Conservation (phyloP, 2,797 vertebrate genomes). For the Pangasius djambal region DNA sequence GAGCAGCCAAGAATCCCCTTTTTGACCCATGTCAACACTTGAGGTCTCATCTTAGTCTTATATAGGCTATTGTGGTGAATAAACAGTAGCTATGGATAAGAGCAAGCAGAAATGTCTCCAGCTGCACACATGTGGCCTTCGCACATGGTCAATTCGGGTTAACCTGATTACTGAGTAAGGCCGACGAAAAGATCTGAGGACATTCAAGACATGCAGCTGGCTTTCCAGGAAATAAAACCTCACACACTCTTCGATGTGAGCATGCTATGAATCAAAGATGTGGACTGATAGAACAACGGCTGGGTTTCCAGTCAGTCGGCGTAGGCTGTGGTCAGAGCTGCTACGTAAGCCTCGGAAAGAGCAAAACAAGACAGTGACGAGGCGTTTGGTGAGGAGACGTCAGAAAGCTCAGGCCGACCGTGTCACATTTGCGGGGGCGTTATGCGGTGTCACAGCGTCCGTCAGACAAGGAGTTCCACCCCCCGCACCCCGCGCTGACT, state of each 20-base stretch:
- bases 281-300: constrained; percentile 16
- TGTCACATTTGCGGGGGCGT: constrained; percentile 28
- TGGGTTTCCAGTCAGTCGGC: constrained; percentile 24
- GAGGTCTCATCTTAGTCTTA: background rate
- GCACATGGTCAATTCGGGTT: background rate
- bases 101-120: background rate
- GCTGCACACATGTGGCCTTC: constrained; percentile 14
- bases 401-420: constrained; percentile 24
- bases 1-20: background rate
- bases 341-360: background rate
- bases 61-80: background rate
- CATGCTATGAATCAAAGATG: constrained; percentile 14
- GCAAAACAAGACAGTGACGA: constrained; percentile 24
- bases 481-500: constrained; percentile 39
- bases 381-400: constrained; percentile 24
- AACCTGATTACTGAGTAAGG: constrained; percentile 23
- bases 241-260: background rate
- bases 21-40: constrained; percentile 2
- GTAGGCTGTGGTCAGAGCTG: constrained; percentile 35
- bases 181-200: constrained; percentile 11
- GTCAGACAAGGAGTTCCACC: constrained; percentile 47
- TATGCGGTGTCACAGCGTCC: constrained; percentile 9
- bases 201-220: constrained; percentile 22
- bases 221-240: constrained; percentile 34
- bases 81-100: background rate